phyloP scores from a whole-genome alignment of 2,797 vertebrate genomes.

The Chelmon rostratus region DNA sequence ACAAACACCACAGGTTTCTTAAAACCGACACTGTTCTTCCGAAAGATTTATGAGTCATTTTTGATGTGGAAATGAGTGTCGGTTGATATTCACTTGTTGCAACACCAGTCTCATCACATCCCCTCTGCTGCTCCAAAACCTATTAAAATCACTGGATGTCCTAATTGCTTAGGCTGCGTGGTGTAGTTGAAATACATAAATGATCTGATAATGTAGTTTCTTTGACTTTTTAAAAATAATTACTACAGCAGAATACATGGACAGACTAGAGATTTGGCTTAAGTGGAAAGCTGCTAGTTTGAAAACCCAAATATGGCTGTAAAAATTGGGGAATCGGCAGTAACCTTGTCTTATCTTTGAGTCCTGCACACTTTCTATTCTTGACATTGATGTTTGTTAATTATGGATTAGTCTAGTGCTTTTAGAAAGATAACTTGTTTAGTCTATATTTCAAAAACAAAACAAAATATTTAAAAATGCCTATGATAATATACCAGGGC shows the following conservation, averaged over 20 bases:
- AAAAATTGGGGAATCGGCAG: neutral
- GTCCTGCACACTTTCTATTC: neutral
- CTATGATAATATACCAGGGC: neutral
- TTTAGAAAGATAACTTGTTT: neutral
- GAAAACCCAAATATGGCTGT: neutral
- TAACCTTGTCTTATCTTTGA: neutral
- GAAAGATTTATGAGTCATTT: constrained; percentile 30
- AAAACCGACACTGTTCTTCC: constrained; percentile 1
- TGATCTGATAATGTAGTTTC: constrained; percentile 11
- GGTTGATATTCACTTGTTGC: constrained; percentile 42
- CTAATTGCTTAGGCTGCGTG: neutral
- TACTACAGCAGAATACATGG: neutral
- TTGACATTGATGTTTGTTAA: neutral
- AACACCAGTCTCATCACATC: constrained; percentile 35
- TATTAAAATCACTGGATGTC: constrained; percentile 20
- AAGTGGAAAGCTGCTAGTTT: neutral
- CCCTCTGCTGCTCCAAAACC: constrained; percentile 12
- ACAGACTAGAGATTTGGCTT: neutral
- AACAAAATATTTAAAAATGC: neutral
- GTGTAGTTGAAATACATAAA: constrained; percentile 27
- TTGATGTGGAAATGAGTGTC: constrained; percentile 53
- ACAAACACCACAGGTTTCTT: constrained; percentile 15
- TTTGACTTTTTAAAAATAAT: neutral
- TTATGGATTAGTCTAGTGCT: too few relatives aligned
- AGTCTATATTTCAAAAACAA: neutral